These are phyloP conservation scores for Ormyrus rosae DNA, from an alignment of 2,888 invertebrate genomes.

Conservation along the genomic window DNA sequence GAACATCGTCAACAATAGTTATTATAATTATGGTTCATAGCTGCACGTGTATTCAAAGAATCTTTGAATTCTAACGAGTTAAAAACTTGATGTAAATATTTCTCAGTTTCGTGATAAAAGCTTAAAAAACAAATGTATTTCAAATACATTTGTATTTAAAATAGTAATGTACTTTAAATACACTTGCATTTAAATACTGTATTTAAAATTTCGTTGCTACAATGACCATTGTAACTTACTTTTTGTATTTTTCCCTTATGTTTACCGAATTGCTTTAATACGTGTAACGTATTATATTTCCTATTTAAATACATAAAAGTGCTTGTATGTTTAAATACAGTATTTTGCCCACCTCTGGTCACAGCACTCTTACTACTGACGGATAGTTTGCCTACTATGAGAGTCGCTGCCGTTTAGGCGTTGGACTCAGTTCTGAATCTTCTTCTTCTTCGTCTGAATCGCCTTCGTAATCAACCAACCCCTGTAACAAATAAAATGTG, in stretches of 20 bases:
- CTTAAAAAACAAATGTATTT: slow-evolving; percentile 58
- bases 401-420: slow-evolving; percentile 85
- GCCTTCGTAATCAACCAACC: slow-evolving; percentile 97
- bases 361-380: slow-evolving; percentile 68
- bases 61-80: slow-evolving; percentile 43
- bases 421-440: slow-evolving; percentile 80
- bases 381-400: slow-evolving; percentile 80
- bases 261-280: slow-evolving; percentile 49
- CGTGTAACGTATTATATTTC: slow-evolving; percentile 55
- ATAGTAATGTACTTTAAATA: slow-evolving; percentile 58
- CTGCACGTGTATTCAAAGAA: slow-evolving; percentile 48
- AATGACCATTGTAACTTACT: slow-evolving; percentile 58
- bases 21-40: slow-evolving; percentile 52
- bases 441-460: slow-evolving; percentile 97
- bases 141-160: slow-evolving; percentile 58
- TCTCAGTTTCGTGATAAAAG: slow-evolving; percentile 49
- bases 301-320: slow-evolving; percentile 57
- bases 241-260: slow-evolving; percentile 40
- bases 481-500: slow-evolving; percentile 77
- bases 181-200: slow-evolving; percentile 57
- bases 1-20: slow-evolving; percentile 49
- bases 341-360: slow-evolving; percentile 61
- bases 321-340: slow-evolving; percentile 55
- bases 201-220: slow-evolving; percentile 56
- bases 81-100: slow-evolving; percentile 54